phyloP scores from a whole-genome alignment of 30 jellyfish, hydroid and myxozoan species.

The Sanderia malayensis region DNA sequence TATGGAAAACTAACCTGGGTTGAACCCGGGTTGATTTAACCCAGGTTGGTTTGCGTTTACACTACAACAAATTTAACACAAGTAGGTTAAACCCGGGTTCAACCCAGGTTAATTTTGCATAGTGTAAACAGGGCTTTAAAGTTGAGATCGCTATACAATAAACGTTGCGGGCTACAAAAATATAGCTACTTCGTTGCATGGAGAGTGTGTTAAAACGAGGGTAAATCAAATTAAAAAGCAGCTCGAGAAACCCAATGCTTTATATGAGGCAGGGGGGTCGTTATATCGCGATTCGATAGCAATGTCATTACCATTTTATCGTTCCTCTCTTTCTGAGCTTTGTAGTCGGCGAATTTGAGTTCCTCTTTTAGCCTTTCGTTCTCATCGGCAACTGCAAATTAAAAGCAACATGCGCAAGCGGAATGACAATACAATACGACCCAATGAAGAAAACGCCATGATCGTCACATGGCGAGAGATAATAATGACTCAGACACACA shows the following conservation, averaged over 20 bases:
- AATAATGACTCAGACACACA: too few species aligned
- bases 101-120: too few species aligned
- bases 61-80: too few species aligned
- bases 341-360: slow-evolving; percentile 83
- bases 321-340: slow-evolving; percentile 87
- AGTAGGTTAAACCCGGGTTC: too few species aligned
- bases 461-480: too few species aligned
- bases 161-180: not conserved
- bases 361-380: slow-evolving; percentile 87
- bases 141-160: too few species aligned
- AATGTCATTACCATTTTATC: slow-evolving; percentile 64
- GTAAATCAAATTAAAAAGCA: not conserved
- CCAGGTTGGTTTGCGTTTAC: too few species aligned
- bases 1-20: too few species aligned
- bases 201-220: not conserved
- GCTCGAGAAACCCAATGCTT: not conserved
- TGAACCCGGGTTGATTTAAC: too few species aligned
- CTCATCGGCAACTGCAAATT: slow-evolving; percentile 81
- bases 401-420: not conserved
- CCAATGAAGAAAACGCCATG: too few species aligned
- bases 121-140: too few species aligned
- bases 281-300: not conserved
- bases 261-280: not conserved
- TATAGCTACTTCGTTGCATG: not conserved
- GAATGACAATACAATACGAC: not conserved